These are phyloP conservation scores for Campoletis sonorensis DNA, from an alignment of 1,140 invertebrate genomes.

Conservation along the genomic window DNA sequence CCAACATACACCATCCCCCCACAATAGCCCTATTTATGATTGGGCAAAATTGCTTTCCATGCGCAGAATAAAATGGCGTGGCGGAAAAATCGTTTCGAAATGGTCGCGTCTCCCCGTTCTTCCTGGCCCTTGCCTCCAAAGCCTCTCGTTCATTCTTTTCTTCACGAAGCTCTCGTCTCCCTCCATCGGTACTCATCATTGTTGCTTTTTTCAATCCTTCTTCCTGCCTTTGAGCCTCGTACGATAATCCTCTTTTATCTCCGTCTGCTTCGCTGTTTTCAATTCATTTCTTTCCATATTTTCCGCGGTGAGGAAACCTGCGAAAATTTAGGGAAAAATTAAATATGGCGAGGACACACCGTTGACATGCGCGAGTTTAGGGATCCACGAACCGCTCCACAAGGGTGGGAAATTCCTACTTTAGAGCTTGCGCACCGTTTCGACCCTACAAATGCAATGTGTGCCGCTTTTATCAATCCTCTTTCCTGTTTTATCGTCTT, in stretches of 20 bases:
- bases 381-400: constrained; percentile 26
- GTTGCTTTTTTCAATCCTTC: too few relatives aligned
- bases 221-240: too few relatives aligned
- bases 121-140: background rate
- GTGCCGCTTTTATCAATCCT: constrained; percentile 26
- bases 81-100: constrained; percentile 72
- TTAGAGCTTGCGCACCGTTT: constrained; percentile 34
- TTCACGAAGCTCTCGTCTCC: background rate
- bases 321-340: constrained; percentile 72
- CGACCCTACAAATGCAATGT: background rate
- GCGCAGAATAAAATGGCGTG: constrained; percentile 77
- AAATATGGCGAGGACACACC: constrained; percentile 67
- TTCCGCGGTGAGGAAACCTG: constrained; percentile 30
- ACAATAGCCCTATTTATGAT: constrained; percentile 78
- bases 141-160: constrained; percentile 33
- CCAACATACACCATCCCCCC: constrained; percentile 76
- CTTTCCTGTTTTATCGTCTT: background rate
- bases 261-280: background rate
- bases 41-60: constrained; percentile 78
- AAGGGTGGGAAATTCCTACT: constrained; percentile 23
- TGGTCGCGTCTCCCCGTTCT: background rate
- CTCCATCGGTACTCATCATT: background rate
- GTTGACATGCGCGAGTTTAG: constrained; percentile 63
- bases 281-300: background rate
- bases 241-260: too few relatives aligned